Base-by-base conservation (phyloP, 1,140 invertebrate genomes). In the Neodiprion lecontei region DNA sequence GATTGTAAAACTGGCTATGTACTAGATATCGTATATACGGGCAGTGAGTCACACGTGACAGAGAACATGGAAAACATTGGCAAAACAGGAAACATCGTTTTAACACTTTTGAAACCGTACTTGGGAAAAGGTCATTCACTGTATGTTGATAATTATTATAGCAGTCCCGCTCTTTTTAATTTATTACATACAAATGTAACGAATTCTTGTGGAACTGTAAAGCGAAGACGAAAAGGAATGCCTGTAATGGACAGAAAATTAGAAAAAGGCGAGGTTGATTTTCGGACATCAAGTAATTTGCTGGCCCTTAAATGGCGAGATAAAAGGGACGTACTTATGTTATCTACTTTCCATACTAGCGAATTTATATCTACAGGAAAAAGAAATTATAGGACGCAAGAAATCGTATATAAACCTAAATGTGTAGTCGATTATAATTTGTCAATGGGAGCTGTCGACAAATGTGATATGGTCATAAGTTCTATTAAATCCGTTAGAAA, bases 131-230 rank as follows among this genome's bases (percentile, higher is more conserved):
- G 80, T 7, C 85, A 88, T 77, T 78, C 79, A 7, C 70, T 89
- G 21, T 83, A 82, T 70, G 79, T 82, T 1, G 86, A 88, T 75
- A 88, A 85, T 74, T 88, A 76, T 72, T 88, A 88, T 74, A 84
- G 83, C 7, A 84, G 82, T 73, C 85, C 84, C 9, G 71, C 40
- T 28, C 76, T 88, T 48, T 82, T 79, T 66, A 69, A 79, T 17
- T 79, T 76, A 9, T 76, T 86, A 21, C 74, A 81, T 69, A 17
- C 76, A 9, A 78, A 80, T 72, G 69, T 79, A 61, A 87, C 83
- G n/a, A 78, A 79, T 76, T 78, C 75, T 23, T 80, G 81, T 76
- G 83, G 81, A 49, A 85, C 83, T 11, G 83, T 85, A 49, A 78
- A 75, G 73, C 75, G 79, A 71, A 80, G 80, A 47, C 70, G 81